phyloP scores from a whole-genome alignment of 2,888 invertebrate species.

The Chelonus formosanus region DNA sequence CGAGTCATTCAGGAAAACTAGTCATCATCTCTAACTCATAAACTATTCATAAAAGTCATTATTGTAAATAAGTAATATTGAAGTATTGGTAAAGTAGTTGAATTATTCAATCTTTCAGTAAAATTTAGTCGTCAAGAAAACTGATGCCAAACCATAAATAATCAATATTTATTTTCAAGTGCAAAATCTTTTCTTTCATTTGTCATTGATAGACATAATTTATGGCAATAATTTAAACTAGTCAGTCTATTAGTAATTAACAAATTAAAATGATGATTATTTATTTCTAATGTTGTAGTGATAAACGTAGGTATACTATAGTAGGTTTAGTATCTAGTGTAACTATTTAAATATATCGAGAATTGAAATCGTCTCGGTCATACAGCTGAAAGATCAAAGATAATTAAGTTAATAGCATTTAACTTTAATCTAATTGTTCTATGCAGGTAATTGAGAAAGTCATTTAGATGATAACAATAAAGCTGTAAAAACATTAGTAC shows the following conservation, averaged over 20 bases:
- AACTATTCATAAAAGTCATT: too few species aligned
- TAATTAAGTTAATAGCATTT: constrained; percentile 44
- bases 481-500: background rate
- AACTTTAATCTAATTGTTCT: constrained; percentile 19
- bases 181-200: background rate
- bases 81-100: background rate
- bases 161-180: background rate
- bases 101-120: constrained; percentile 6
- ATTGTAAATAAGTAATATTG: background rate
- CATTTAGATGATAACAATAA: constrained; percentile 1
- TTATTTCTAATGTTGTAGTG: too few species aligned
- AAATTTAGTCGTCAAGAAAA: constrained; percentile 18
- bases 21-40: too few species aligned
- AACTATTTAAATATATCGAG: background rate
- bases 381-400: constrained; percentile 57
- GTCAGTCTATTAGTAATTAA: constrained; percentile 20
- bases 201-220: background rate
- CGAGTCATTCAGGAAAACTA: too few species aligned
- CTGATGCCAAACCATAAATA: constrained; percentile 13
- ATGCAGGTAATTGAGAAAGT: constrained; percentile 1
- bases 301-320: too few species aligned
- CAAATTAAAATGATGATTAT: too few species aligned
- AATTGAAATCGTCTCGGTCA: constrained; percentile 38
- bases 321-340: too few species aligned
- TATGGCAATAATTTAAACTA: background rate